Base-by-base conservation (phyloP, 1,140 invertebrate species). In the Drosophila pachea region DNA sequence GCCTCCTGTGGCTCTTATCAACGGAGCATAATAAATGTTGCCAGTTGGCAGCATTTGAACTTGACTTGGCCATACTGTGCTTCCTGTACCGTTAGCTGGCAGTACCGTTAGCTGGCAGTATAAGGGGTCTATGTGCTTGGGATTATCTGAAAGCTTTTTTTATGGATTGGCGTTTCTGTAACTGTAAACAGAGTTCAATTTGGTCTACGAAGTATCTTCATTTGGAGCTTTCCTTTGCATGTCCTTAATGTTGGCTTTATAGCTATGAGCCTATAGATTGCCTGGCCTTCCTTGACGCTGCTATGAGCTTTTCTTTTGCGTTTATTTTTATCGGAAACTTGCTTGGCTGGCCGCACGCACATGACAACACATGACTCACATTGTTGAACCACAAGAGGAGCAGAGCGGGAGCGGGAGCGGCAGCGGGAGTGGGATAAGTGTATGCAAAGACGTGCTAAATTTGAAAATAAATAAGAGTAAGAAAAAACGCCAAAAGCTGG, bases 381-480 rank as follows among this genome's bases (percentile, higher is more conserved):
- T 8, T 38, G 36, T 38, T 11, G 8, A 11, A 4, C 8, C 4
- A 9, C 6, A 7, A 4, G 7, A 40, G 9, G 4, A n/a, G n/a
- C 3, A n/a, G 9, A 40, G 36, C 2, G 38, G n/a, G 38, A n/a
- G 38, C 9, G 9, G 5, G 38, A 11, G 38, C 9, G 36, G 38
- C 32, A 14, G 35, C 40, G 35, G 40, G 16, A 16, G 29, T 5
- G 9, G 36, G 36, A 16, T 50, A 56, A 60, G 29, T 31, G 50
- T 62, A 76, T 54, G 68, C 53, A 56, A 31, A 73, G 61, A 86
- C 81, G 74, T 81, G 81, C 76, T 77, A 81, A 77, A 86, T 86
- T 81, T 81, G 81, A 71, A 86, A 86, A 86, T 86, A 74, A 78
- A 86, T 72, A 79, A 81, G 76, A 56, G 73, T 72, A 53, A 64